These are phyloP conservation scores for Helicoverpa zea DNA, from an alignment of 1,140 invertebrate species.

Conservation along the genomic window DNA sequence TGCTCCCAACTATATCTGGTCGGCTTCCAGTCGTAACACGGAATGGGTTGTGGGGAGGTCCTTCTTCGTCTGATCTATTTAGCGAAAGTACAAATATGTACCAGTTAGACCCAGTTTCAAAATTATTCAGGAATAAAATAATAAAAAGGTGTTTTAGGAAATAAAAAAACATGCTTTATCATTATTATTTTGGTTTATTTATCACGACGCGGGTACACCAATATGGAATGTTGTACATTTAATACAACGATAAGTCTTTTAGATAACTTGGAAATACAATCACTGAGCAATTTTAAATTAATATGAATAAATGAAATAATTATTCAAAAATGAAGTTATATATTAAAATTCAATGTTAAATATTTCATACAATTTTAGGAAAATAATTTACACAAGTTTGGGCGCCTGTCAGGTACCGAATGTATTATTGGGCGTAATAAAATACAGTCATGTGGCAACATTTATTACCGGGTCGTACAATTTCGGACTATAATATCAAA, in stretches of 20 bases:
- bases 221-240: constrained; percentile 46
- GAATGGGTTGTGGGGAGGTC: no score
- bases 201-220: constrained; percentile 56
- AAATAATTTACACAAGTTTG: neutral
- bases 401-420: neutral
- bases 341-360: neutral
- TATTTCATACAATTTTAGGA: constrained; percentile 1
- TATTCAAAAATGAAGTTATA: neutral
- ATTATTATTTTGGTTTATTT: constrained; percentile 68
- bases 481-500: neutral
- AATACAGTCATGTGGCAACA: neutral
- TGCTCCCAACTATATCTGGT: no score
- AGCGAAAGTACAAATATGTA: no score
- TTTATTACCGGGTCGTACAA: no score
- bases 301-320: constrained; percentile 15
- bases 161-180: constrained; percentile 38
- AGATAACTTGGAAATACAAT: constrained; percentile 4
- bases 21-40: neutral
- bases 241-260: constrained; percentile 38
- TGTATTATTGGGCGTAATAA: constrained; percentile 14
- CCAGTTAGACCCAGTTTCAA: no score
- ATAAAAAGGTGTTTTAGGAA: no score
- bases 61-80: no score
- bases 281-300: constrained; percentile 35
- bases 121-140: no score